Evolutionary conservation across 2,113 vertebrate genomes (phyloP).

Genomic region (Agapornis roseicollis): DNA sequence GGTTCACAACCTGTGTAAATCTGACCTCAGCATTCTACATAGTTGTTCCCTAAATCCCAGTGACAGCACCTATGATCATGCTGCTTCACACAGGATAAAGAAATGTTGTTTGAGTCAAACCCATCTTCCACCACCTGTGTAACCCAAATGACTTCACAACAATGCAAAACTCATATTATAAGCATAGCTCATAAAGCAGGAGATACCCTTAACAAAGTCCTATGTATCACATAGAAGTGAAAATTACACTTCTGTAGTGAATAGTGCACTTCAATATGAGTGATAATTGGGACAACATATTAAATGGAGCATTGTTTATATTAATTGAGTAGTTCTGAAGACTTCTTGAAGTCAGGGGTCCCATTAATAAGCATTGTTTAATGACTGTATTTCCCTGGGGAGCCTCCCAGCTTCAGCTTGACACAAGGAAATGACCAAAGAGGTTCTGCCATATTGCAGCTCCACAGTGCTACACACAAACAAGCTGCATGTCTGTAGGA

Average conservation of each 20-base stretch:
- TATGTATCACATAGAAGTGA: background rate
- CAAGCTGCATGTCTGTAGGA: background rate
- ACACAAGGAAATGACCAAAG: background rate
- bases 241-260: background rate
- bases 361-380: background rate
- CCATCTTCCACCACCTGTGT: background rate
- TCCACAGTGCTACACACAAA: background rate
- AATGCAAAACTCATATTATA: background rate
- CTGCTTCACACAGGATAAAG: background rate
- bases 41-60: background rate
- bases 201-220: background rate
- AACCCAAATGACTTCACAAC: background rate
- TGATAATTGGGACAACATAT: background rate
- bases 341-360: background rate
- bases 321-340: background rate
- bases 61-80: background rate
- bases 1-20: background rate
- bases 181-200: background rate
- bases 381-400: background rate
- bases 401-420: rapidly evolving
- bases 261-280: background rate
- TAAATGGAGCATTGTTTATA: background rate
- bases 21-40: background rate
- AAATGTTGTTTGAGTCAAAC: background rate
- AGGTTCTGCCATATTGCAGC: rapidly evolving